Evolutionary conservation across 2,113 vertebrate species (phyloP), one percentile per base, ranked within the genome.

Genomic region (Ochotona curzoniae): DNA sequence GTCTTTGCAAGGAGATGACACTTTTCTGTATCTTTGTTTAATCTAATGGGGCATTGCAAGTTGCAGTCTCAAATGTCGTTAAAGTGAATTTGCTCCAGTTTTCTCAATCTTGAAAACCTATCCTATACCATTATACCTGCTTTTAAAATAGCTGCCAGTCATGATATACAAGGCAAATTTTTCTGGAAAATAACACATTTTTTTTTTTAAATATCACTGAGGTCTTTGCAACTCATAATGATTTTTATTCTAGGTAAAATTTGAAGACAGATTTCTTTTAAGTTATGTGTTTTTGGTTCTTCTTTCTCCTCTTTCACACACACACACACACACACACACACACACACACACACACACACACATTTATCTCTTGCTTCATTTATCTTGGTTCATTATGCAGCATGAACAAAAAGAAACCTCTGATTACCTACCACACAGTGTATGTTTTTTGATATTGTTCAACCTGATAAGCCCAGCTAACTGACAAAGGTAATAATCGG

Each of bases 111-210:
- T 92, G 78, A 75, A 91, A 54, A 78, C 28, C 32, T 12, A 49
- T 85, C 86, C 32, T 63, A 8, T 30, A 70, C 10, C 60, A 74
- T 32, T 78, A 23, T 17, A 64, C 54, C 44, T 87, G 28, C 57
- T 82, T 91, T 91, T 83, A 89, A 96, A 94, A 74, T 70, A 85
- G 4, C 26, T 61, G 4, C 83, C 17, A 74, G 63, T 10, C 6
- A 8, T 92, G 95, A 86, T 93, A 91, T 83, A 88, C 15, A 75
- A 30, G 64, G 32, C 30, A 90, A 84, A 91, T 54, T 74, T 51
- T 23, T n/a, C 49, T 32, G 54, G 54, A 54, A 92, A 93, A 92
- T 95, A 90, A 76, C 20, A 71, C 2, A 79, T 61, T 38, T 76
- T 92, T 85, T 73, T 61, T 38, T 76, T 92, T 85, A 67, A 47